Base-by-base conservation (phyloP, 2,797 vertebrate genomes). In the Podarcis lilfordi region DNA sequence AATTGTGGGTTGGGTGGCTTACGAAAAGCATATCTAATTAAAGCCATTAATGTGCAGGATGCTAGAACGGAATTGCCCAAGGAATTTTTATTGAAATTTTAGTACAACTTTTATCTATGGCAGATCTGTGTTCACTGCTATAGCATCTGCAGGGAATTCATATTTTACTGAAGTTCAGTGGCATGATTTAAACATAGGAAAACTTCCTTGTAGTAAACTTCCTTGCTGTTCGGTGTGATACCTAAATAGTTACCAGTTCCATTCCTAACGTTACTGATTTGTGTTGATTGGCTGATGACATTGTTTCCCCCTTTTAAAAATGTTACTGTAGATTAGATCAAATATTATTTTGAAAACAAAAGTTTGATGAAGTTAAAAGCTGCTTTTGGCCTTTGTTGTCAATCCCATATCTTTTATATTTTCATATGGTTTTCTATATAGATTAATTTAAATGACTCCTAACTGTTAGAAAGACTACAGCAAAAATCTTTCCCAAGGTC, bases 41-140 rank as follows among this genome's bases (percentile, higher is more conserved):
- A 86, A 89, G 84, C 78, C 17, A 8, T 80, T 88, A 91, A 75
- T 50, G 1, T 7, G 64, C 76, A 69, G 82, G 45, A 86, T 92
- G 84, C 66, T 71, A 55, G 86, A 87, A 74, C 23, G 37, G 69
- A 72, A 59, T 69, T 91, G 84, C 71, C 74, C 82, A 75, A 84
- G 75, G 68, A 91, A 43, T 89, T 89, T 90, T 37, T 61, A 68
- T 71, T 77, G 37, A 77, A 55, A 40, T 0, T 92, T 94, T 74
- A 71, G 21, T 35, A 27, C 84, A 23, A 40, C 23, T 93, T 93
- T 89, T 86, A 9, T 91, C 82, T 89, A 0, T 86, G 59, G 79
- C 82, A 76, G 85, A 88, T 94, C 68, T 92, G 80, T 94, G 43
- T n/a, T 86, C 23, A 88, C 15, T 85, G 68, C 86, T 75, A 7